Evolutionary conservation across 2,797 vertebrate species (phyloP), one percentile per base, ranked within the genome.

Genomic region (Brachyrhaphis roseni): DNA sequence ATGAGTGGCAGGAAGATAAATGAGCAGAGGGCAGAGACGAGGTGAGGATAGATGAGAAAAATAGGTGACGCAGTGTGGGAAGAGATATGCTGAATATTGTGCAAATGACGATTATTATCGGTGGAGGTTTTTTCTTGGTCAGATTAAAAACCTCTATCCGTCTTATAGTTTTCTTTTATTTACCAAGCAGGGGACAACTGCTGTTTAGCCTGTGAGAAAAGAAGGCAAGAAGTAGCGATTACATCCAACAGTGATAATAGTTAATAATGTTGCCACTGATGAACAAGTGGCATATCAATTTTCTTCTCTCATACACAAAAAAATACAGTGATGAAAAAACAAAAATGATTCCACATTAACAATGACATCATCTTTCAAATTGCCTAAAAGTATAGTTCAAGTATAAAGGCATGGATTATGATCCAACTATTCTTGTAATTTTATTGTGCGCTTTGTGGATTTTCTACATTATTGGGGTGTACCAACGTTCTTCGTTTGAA

Each of bases 1-100:
- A 55, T 16, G n/a, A 77, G 81, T 64, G 79, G 80, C 78, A 76
- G 81, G 83, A 86, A 87, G 89, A 89, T 76, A 43, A 86, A 88
- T 77, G 88, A 85, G 80, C 70, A 72, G 70, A 68, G 78, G 82
- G 76, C 59, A 64, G 53, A 74, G 81, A 75, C 31, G 8, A 81
- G 66, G 74, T 74, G 79, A 76, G 49, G 28, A 79, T 74, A 28
- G 71, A 77, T n/a, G 51, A 79, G 34, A 72, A 59, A 28, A 43
- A 39, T 43, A 59, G 36, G 72, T 66, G 46, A 47, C 36, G 12
- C 57, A 18, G n/a, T 66, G 23, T 39, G 53, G 31, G 59, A 64
- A 55, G 39, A 39, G 41, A n/a, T 36, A 36, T 71, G 71, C 70
- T 72, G 36, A 46, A 74, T 77, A 57, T 70, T 77, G 68, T 53